Percentiles rank a stretch among this genome's conserved stretches.
These are phyloP conservation scores for Phortica magna DNA, from an alignment of 2,888 invertebrate genomes.

Conservation along the genomic window DNA sequence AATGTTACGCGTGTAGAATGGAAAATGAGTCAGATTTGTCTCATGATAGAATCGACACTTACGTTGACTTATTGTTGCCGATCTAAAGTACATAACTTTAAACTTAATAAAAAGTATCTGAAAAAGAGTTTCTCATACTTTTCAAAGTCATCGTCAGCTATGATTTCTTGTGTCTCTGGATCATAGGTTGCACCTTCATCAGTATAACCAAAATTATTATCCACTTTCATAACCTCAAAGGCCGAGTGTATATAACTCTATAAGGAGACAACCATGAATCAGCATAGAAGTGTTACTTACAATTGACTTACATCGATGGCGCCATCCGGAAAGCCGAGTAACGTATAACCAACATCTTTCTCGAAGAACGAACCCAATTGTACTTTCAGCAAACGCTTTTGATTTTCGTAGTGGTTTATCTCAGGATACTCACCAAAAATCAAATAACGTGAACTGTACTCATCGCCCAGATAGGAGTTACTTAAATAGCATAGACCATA, in stretches of 20 bases:
- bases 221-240: slow-evolving; percentile 73
- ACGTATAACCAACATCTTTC: slow-evolving; percentile 63
- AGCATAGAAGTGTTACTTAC: background rate
- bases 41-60: slow-evolving; percentile 75
- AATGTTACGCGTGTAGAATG: slow-evolving; percentile 73
- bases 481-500: slow-evolving; percentile 76
- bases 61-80: slow-evolving; percentile 70
- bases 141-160: slow-evolving; percentile 67
- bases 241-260: slow-evolving; percentile 74
- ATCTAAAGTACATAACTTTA: slow-evolving; percentile 52
- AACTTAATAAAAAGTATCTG: background rate
- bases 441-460: slow-evolving; percentile 67
- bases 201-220: slow-evolving; percentile 64
- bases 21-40: slow-evolving; percentile 75
- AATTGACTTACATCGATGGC: slow-evolving; percentile 60
- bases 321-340: slow-evolving; percentile 65
- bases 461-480: slow-evolving; percentile 62
- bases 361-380: slow-evolving; percentile 67
- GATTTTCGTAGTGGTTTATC: slow-evolving; percentile 33
- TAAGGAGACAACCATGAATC: background rate
- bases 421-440: slow-evolving; percentile 65
- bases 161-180: slow-evolving; percentile 65
- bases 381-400: slow-evolving; percentile 41
- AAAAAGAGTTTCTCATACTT: slow-evolving; percentile 50
- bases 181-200: slow-evolving; percentile 62